These are phyloP conservation scores for Lethenteron camtschaticum DNA, from an alignment of 2,113 vertebrate species.

Conservation along the genomic window DNA sequence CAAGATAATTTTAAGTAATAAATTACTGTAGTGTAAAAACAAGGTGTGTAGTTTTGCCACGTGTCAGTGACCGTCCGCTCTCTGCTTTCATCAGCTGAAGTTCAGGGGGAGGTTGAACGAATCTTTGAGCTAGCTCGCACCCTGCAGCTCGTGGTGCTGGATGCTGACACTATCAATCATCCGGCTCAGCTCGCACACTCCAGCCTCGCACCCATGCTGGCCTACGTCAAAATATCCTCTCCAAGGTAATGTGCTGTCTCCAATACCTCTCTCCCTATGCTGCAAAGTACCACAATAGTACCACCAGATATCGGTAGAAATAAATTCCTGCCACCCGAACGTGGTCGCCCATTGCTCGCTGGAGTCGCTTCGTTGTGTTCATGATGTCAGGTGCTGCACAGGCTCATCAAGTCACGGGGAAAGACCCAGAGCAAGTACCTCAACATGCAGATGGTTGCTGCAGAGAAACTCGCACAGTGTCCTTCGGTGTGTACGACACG, in stretches of 20 bases:
- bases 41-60: not conserved
- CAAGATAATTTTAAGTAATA: constrained; percentile 1
- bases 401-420: not conserved
- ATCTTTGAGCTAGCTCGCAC: constrained; percentile 91
- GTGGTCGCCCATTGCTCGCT: not conserved
- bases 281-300: too few relatives aligned
- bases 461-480: constrained; percentile 2
- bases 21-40: not conserved
- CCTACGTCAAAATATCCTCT: constrained; percentile 94
- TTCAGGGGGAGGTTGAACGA: constrained; percentile 90
- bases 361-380: not conserved
- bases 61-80: not conserved
- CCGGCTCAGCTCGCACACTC: constrained; percentile 92
- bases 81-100: constrained; percentile 37
- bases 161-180: constrained; percentile 95
- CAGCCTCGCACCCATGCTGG: constrained; percentile 84
- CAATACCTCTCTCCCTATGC: too few relatives aligned
- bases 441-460: constrained; percentile 4
- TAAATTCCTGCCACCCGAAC: too few relatives aligned
- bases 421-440: constrained; percentile 1
- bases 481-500: not conserved
- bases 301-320: too few relatives aligned
- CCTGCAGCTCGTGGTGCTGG: constrained; percentile 77
- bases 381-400: not conserved
- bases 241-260: constrained; percentile 40